phyloP scores from a whole-genome alignment of 2,888 invertebrate genomes.

The Melikaiella ostensackeni region DNA sequence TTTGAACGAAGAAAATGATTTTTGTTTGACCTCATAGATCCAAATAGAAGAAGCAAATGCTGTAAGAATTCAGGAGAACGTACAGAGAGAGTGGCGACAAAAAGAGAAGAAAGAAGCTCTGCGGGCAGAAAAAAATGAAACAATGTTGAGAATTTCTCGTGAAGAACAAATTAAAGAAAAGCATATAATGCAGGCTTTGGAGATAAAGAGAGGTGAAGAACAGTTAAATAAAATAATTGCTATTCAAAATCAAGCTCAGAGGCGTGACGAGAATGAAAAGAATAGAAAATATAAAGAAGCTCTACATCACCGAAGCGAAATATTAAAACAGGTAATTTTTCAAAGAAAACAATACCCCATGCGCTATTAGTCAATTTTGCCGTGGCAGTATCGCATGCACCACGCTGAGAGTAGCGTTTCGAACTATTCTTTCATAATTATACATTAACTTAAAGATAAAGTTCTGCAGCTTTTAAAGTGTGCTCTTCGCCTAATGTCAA shows the following conservation, averaged over 20 bases:
- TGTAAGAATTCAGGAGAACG: conserved; percentile 80
- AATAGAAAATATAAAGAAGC: conserved; percentile 75
- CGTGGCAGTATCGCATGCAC: too few relatives aligned
- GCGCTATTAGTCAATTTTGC: too few relatives aligned
- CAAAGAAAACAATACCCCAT: neutral
- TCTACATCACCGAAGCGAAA: conserved; percentile 81
- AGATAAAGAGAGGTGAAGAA: conserved; percentile 83
- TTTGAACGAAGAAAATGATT: too few relatives aligned
- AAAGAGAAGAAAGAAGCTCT: conserved; percentile 82
- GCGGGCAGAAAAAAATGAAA: conserved; percentile 79
- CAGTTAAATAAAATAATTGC: conserved; percentile 81
- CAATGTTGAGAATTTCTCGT: conserved; percentile 79
- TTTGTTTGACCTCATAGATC: conserved; percentile 68
- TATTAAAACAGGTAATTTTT: conserved; percentile 82
- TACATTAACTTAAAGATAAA: too few relatives aligned
- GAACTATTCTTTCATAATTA: too few relatives aligned
- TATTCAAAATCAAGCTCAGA: conserved; percentile 79
- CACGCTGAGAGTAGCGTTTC: too few relatives aligned
- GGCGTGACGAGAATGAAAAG: conserved; percentile 78
- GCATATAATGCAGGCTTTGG: conserved; percentile 82
- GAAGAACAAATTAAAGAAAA: conserved; percentile 81
- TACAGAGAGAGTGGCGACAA: conserved; percentile 84
- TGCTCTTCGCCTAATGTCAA: too few relatives aligned
- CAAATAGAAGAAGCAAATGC: conserved; percentile 79
- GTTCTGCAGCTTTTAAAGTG: too few relatives aligned